Evolutionary conservation across 2,797 vertebrate species (phyloP), one percentile per base, ranked within the genome.

Genomic region (Hoplostethus mediterraneus): DNA sequence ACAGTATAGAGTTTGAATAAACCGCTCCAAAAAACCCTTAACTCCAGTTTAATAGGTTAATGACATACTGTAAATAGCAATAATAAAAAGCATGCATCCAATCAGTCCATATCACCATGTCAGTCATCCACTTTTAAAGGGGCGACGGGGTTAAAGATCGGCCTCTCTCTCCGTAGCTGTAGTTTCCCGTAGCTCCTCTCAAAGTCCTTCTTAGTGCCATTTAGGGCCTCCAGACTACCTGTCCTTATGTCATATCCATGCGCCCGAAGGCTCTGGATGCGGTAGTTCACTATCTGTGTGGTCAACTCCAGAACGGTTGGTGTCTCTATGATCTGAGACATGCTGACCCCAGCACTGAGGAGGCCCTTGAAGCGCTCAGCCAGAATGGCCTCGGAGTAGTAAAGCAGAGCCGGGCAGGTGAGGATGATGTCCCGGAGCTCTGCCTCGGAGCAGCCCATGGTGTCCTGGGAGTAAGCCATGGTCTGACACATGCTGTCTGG

Each of bases 201-300:
- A 91, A 99, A 99, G 85, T 99, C 96, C 73, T 97, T 98, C 89
- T 97, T 98, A 1, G 97, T 99, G 38, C 98, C 97, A 30, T 79
- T 96, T 0, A 99, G 75, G 48, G 92, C 88, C 38, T 94, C 91
- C 63, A 99, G 90, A 72, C 91, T 94, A 38, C 96, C 95, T 6
- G 87, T 91, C 81, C 87, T 94, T 56, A 97, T 55, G 57, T 94
- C 87, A 9, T 95, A 96, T 8, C 97, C 95, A 47, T 89, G 85
- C 2, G 90, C 85, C 67, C 71, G 87, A 59, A 99, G 94, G 70
- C 89, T 96, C 79, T 94, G 94, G 68, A 98, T 92, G 49, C 97
- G 94, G 82, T 96, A 95, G 55, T 93, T 94, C 51, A 99, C 79
- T 13, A 98, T 98, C 75, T 98, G 96, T 0, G 95, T 94, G 7